Base-by-base conservation (phyloP, 1,140 invertebrate species). In the Protaetia brevitarsis region DNA sequence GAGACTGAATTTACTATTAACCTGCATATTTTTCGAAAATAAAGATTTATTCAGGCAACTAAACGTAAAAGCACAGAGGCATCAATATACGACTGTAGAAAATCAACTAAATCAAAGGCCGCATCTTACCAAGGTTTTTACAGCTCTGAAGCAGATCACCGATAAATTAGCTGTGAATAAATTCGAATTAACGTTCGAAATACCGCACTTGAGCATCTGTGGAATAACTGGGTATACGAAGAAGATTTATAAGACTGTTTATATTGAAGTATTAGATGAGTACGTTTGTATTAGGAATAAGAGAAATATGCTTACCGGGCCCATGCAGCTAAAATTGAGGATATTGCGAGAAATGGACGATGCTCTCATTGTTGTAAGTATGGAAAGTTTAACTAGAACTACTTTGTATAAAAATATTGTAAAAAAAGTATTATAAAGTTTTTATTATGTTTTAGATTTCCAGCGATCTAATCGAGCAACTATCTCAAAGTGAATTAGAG, bases 261-360 rank as follows among this genome's bases (percentile, higher is more conserved):
- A 73, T 69, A 69, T 79, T 27, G 77, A 79, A 67, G 66, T 79
- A 13, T 65, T 79, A 16, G 77, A 79, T 68, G 72, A 75, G n/a
- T 72, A 69, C 27, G 72, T 69, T 31, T 66, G 60, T 7, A 21
- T 79, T 2, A 78, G 73, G 66, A 79, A 78, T 69, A 63, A 30
- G 16, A 57, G 74, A 23, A 58, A 57, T 58, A 8, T 67, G 13
- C 73, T 74, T 30, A 66, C 63, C n/a, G 77, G 77, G 6, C 63
- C 74, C 10, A 76, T 78, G 77, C 45, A 73, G 4, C 30, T 76
- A 36, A 78, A 78, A 69, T 59, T 76, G 51, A 69, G 77, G 41
- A 57, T 78, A 23, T 65, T 77, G 26, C 67, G 76, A 29, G 56
- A 64, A 26, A 60, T 63, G 30, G 66, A 73, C 57, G 72, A 77